Conservation (phyloP, 2,797 vertebrate species). For the Tapera naevia region DNA sequence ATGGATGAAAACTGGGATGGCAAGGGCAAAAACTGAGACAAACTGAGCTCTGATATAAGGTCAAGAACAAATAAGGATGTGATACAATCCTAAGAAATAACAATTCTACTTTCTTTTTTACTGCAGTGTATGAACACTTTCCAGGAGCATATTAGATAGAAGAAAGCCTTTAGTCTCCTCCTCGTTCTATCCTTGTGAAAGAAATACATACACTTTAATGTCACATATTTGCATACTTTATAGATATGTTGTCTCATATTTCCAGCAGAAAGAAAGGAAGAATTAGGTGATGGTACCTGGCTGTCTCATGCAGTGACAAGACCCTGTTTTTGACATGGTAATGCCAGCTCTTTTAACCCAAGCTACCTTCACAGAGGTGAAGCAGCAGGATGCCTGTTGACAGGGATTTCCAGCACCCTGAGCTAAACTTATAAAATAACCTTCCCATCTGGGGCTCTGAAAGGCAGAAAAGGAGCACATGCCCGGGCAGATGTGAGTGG, state of each 20-base stretch:
- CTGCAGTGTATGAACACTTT: not conserved
- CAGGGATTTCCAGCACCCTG: not conserved
- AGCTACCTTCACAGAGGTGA: not conserved
- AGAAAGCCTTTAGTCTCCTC: not conserved
- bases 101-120: not conserved
- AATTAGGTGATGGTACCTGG: not conserved
- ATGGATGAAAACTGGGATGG: not conserved
- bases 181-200: not conserved
- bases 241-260: not conserved
- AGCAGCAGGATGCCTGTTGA: not conserved
- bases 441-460: not conserved
- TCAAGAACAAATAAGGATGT: not conserved
- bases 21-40: not conserved
- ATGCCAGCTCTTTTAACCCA: not conserved
- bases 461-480: not conserved
- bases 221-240: not conserved
- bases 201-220: not conserved
- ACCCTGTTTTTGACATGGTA: not conserved
- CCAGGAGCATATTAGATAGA: not conserved
- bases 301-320: not conserved
- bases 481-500: not conserved
- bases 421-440: not conserved
- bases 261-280: not conserved
- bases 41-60: not conserved
- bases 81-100: not conserved